These are phyloP conservation scores for Diarsia mendica DNA, from an alignment of 2,888 invertebrate species.

Conservation along the genomic window DNA sequence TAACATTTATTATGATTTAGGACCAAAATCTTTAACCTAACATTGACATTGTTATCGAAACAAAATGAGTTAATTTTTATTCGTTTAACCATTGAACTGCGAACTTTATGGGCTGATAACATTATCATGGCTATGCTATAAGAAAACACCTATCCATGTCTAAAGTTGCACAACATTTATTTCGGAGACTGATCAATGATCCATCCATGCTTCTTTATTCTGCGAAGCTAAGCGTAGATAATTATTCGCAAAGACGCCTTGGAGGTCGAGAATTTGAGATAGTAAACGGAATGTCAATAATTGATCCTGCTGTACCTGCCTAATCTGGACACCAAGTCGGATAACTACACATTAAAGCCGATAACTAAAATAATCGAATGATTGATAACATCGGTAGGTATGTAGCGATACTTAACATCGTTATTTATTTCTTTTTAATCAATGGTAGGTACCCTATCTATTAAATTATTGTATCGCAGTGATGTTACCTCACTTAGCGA, in stretches of 20 bases:
- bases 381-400: conserved; percentile 38
- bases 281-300: not conserved
- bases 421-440: conserved; percentile 15
- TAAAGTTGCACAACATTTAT: conserved; percentile 19
- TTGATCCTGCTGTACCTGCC: not conserved
- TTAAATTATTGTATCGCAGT: conserved; percentile 21
- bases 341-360: conserved; percentile 24
- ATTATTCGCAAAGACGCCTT: not conserved
- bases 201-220: not conserved
- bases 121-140: conserved; percentile 14
- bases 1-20: conserved; percentile 37
- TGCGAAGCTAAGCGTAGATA: not conserved
- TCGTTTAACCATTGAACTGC: conserved; percentile 57
- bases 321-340: conserved; percentile 12
- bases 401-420: not conserved
- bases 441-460: not conserved
- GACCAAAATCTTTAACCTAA: conserved; percentile 36
- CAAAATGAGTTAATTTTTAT: conserved; percentile 52
- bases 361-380: conserved; percentile 39
- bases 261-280: not conserved
- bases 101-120: conserved; percentile 49
- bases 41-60: conserved; percentile 54
- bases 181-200: not conserved
- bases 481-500: conserved; percentile 25
- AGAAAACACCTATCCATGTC: not conserved